Conservation (phyloP, 2,113 vertebrate species). For the Acinonyx jubatus region DNA sequence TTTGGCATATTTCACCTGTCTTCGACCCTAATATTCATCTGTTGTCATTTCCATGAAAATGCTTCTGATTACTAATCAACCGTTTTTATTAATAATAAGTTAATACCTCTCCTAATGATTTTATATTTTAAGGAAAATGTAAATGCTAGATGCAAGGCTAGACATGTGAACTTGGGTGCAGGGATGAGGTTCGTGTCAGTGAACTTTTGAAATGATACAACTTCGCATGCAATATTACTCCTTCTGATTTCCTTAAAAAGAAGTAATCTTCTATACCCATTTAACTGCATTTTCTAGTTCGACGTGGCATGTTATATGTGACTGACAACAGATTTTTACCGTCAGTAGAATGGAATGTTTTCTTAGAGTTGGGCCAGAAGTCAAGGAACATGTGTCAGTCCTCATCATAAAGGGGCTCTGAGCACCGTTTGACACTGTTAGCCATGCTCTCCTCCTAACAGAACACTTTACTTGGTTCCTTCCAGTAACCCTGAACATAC, state of each 20-base stretch:
- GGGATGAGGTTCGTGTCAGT: not conserved
- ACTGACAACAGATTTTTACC: not conserved
- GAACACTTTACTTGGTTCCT: not conserved
- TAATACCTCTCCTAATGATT: conserved; percentile 51
- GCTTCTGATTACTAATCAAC: conserved; percentile 69
- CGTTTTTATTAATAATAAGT: conserved; percentile 63
- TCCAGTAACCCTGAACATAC: not conserved
- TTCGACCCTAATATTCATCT: conserved; percentile 33
- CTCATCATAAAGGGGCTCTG: not conserved
- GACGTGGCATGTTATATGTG: not conserved
- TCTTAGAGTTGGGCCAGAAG: not conserved
- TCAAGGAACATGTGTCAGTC: not conserved
- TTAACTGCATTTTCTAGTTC: not conserved
- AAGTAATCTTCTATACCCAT: not conserved
- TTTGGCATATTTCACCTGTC: conserved; percentile 40
- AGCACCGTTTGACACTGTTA: not conserved
- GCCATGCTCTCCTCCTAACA: not conserved
- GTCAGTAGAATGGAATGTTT: not conserved
- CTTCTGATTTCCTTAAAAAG: not conserved
- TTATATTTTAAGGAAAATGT: conserved; percentile 55
- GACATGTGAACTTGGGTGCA: not conserved
- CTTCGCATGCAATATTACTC: not conserved
- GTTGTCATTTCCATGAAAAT: conserved; percentile 68
- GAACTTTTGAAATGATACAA: not conserved
- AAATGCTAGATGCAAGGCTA: not conserved